A percentile compares a stretch with the other conserved stretches of the same genome.
phyloP scores from a whole-genome alignment of 2,888 invertebrate species.

The Timema cristinae region DNA sequence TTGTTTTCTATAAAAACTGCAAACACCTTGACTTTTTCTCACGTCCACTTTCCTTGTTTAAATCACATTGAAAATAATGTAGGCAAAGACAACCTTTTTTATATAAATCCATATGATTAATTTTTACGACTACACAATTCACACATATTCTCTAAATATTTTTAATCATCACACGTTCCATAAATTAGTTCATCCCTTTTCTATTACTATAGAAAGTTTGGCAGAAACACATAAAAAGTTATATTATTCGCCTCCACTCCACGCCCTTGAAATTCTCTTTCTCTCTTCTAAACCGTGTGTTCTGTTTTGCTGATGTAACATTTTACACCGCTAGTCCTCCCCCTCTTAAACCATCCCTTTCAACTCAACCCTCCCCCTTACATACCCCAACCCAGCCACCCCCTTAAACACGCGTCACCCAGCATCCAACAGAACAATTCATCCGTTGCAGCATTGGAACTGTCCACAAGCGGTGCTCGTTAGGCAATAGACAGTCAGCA shows the following conservation, averaged over 20 bases:
- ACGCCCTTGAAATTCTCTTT: background rate
- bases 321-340: slow-evolving; percentile 18
- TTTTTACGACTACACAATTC: too few species aligned
- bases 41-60: too few species aligned
- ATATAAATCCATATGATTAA: too few species aligned
- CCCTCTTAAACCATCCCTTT: background rate
- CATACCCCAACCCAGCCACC: background rate
- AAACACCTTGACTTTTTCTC: too few species aligned
- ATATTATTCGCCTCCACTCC: background rate
- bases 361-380: background rate
- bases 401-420: slow-evolving; percentile 16
- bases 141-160: too few species aligned
- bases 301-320: slow-evolving; percentile 24
- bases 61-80: too few species aligned
- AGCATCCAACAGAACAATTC: slow-evolving; percentile 22
- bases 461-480: slow-evolving; percentile 28
- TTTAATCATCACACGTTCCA: too few species aligned
- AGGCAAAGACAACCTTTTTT: too few species aligned
- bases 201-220: too few species aligned
- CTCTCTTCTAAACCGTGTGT: slow-evolving; percentile 13
- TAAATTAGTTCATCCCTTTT: too few species aligned
- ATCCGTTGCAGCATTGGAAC: slow-evolving; percentile 24
- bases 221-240: too few species aligned
- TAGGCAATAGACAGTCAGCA: slow-evolving; percentile 22
- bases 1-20: too few species aligned